Evolutionary conservation across 2,113 vertebrate species (phyloP).

Genomic region (Paramisgurnus dabryanus): DNA sequence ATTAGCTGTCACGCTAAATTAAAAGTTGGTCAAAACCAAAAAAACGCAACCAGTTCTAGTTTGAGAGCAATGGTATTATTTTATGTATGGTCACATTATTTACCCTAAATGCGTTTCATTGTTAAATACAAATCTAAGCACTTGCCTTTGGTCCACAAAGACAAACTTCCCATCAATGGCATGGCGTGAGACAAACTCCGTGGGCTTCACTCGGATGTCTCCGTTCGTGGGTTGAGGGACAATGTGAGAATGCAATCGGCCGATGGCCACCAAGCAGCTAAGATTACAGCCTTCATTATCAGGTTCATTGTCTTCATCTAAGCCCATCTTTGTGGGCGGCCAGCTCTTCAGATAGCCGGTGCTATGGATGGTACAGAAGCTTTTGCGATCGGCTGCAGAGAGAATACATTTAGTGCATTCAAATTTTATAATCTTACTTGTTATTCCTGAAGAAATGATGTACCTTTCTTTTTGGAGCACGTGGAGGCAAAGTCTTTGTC

Average conservation of each 20-base stretch:
- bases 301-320: slow-evolving; percentile 82
- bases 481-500: slow-evolving; percentile 67
- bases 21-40: not conserved
- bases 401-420: not conserved
- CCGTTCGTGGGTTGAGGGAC: slow-evolving; percentile 76
- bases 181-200: slow-evolving; percentile 85
- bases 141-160: slow-evolving; percentile 88
- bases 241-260: slow-evolving; percentile 81
- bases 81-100: not conserved
- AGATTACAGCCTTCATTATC: slow-evolving; percentile 86
- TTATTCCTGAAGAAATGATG: not conserved
- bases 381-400: slow-evolving; percentile 81
- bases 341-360: slow-evolving; percentile 89
- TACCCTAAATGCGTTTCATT: no score
- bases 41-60: not conserved
- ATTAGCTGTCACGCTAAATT: slow-evolving; percentile 22
- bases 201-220: slow-evolving; percentile 85
- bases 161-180: slow-evolving; percentile 87
- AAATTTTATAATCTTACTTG: not conserved
- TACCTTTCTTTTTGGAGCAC: slow-evolving; percentile 82
- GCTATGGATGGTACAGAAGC: slow-evolving; percentile 90
- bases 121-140: not conserved
- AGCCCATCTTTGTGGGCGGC: slow-evolving; percentile 85
- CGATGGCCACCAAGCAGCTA: slow-evolving; percentile 86
- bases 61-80: not conserved